Conservation (phyloP, 1,140 invertebrate species). For the Neuroterus valhalla region DNA sequence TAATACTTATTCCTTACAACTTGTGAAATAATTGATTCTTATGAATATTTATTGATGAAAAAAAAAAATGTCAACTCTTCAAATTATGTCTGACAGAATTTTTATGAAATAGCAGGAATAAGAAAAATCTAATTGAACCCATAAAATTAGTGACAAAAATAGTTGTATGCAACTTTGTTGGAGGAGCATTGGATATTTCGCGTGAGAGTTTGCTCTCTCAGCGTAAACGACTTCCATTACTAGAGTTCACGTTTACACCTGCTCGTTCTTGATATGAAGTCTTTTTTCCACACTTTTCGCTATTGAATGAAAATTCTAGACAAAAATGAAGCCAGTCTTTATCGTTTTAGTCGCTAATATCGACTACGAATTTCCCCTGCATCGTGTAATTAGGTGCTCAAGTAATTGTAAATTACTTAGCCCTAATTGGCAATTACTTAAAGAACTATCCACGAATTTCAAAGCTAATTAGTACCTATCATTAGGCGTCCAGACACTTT, state of each 20-base stretch:
- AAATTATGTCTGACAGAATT: too few species aligned
- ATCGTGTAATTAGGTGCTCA: background rate
- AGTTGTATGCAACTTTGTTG: background rate
- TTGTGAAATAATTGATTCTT: too few species aligned
- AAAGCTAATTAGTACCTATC: background rate
- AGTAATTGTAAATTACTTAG: constrained; percentile 2
- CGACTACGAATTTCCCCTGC: background rate
- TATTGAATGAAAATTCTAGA: background rate
- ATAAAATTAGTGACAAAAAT: constrained; percentile 9
- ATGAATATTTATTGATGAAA: too few species aligned
- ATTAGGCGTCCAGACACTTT: background rate
- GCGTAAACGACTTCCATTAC: constrained; percentile 14
- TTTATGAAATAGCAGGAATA: too few species aligned
- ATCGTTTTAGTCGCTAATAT: background rate
- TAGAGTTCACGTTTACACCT: constrained; percentile 15
- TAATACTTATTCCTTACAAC: too few species aligned
- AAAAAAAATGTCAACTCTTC: too few species aligned
- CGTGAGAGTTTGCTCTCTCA: background rate
- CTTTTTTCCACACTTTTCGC: background rate
- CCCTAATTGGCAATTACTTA: background rate
- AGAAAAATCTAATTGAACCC: too few species aligned
- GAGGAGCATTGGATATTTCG: background rate
- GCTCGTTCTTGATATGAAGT: constrained; percentile 5
- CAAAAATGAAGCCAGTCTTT: background rate
- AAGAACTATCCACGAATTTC: background rate